Conservation (phyloP, 2,113 vertebrate species). For the Eublepharis macularius region DNA sequence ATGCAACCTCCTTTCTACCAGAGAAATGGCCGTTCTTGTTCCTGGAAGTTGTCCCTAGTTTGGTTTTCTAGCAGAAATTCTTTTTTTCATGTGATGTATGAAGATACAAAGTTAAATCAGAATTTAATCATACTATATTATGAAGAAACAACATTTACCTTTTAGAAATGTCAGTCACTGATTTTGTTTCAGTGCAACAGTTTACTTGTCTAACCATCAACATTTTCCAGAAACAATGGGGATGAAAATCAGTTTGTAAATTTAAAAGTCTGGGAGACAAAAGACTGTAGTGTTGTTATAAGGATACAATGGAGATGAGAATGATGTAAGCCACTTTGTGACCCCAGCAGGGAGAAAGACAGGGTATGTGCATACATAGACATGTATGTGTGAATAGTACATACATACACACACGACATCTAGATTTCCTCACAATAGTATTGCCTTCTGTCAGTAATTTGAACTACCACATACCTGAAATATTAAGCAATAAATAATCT, state of each 20-base stretch:
- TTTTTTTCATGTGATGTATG: too few relatives aligned
- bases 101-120: conserved; percentile 7
- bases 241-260: conserved; percentile 19
- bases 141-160: conserved; percentile 15
- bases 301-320: too few relatives aligned
- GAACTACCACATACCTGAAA: conserved; percentile 8
- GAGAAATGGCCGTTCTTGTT: too few relatives aligned
- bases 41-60: too few relatives aligned
- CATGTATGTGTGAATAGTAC: too few relatives aligned
- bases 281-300: not conserved
- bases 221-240: not conserved
- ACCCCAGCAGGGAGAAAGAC: too few relatives aligned
- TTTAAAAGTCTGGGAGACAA: not conserved
- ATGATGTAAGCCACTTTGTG: too few relatives aligned
- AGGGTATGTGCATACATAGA: too few relatives aligned
- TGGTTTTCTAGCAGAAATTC: too few relatives aligned
- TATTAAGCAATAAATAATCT: not conserved
- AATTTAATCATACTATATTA: not conserved
- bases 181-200: not conserved
- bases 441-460: not conserved
- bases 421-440: not conserved
- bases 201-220: not conserved
- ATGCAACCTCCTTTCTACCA: too few relatives aligned
- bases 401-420: too few relatives aligned
- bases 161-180: not conserved